phyloP scores from a whole-genome alignment of 2,797 vertebrate genomes.

The Acanthornis magna region DNA sequence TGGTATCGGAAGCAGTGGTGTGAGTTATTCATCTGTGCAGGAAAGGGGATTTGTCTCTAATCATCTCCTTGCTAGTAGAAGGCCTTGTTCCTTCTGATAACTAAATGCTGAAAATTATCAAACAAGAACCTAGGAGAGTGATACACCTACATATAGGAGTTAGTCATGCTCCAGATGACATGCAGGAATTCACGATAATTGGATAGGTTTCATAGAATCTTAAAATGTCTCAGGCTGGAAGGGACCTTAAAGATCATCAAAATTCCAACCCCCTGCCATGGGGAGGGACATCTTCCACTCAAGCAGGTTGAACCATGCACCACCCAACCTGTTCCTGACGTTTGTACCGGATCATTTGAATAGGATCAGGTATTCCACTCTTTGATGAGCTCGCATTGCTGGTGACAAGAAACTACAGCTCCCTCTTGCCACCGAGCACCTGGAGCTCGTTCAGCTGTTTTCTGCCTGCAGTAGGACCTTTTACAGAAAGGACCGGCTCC shows the following conservation, averaged over 20 bases:
- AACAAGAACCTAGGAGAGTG: not conserved
- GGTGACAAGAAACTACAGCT: not conserved
- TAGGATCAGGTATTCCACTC: not conserved
- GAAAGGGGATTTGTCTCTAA: not conserved
- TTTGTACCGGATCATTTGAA: not conserved
- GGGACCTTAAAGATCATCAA: not conserved
- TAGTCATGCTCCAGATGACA: not conserved
- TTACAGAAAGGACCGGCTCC: not conserved
- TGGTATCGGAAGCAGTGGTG: not conserved
- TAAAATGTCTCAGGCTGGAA: not conserved
- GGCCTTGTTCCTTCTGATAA: not conserved
- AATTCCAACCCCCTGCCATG: not conserved
- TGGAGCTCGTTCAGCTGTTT: not conserved
- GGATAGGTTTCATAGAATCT: not conserved
- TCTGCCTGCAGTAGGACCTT: not conserved
- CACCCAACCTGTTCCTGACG: not conserved
- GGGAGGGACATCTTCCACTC: not conserved
- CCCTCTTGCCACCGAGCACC: not conserved
- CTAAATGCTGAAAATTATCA: not conserved
- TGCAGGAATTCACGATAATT: not conserved
- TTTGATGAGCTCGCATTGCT: not conserved
- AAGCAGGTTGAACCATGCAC: not conserved
- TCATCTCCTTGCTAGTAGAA: not conserved
- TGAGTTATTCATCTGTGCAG: not conserved
- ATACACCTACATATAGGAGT: not conserved